phyloP scores from a whole-genome alignment of 2,113 vertebrate species.

The Varanus komodoensis region DNA sequence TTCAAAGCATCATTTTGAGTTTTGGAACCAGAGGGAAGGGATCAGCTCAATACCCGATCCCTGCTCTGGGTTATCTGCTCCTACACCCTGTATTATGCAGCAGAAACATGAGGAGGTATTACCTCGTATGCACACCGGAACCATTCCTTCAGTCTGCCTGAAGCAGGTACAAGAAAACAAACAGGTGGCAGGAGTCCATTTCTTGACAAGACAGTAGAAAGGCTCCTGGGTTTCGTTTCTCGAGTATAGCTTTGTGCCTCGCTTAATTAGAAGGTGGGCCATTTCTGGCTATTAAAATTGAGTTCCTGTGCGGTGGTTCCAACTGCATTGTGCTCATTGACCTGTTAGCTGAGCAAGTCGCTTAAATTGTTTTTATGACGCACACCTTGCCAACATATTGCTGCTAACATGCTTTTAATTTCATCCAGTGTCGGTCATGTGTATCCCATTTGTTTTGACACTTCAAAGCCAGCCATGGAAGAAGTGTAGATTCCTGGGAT shows the following conservation, averaged over 20 bases:
- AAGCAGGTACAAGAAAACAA: neutral
- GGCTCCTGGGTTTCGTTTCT: neutral
- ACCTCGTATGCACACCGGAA: neutral
- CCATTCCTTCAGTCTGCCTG: neutral
- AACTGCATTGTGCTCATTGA: conserved; percentile 2
- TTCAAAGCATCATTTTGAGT: too few relatives aligned
- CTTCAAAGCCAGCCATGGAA: neutral
- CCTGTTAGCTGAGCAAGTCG: neutral
- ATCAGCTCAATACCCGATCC: too few relatives aligned
- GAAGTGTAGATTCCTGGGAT: neutral
- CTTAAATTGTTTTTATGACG: neutral
- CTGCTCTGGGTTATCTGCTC: neutral
- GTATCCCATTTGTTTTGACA: neutral
- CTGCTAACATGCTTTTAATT: conserved; percentile 29
- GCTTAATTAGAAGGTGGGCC: neutral
- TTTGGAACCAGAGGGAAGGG: too few relatives aligned
- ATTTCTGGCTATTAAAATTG: neutral
- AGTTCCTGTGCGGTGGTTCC: neutral
- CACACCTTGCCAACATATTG: neutral
- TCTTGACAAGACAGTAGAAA: neutral
- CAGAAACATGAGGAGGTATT: neutral
- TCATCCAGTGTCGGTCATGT: neutral
- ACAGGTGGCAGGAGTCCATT: neutral
- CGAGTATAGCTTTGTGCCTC: neutral
- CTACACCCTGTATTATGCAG: neutral